A percentile compares a stretch with the other conserved stretches of the same genome.
Conservation (phyloP, 1,140 invertebrate species). For the Heliconius melpomene region DNA sequence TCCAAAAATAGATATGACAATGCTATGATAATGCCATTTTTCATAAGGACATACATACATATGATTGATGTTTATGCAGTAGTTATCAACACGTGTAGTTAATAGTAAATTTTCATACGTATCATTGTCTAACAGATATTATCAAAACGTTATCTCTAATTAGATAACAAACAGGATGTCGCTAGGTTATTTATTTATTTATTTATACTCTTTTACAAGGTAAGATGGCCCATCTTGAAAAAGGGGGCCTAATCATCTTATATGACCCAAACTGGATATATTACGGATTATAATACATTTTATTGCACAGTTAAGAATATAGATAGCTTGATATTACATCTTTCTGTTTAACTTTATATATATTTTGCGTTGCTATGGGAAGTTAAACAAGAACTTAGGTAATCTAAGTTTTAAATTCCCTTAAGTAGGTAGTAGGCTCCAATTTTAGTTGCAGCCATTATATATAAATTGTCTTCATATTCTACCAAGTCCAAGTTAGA, state of each 20-base stretch:
- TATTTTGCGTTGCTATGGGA: background rate
- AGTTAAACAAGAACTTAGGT: too few relatives aligned
- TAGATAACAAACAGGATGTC: background rate
- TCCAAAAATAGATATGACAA: background rate
- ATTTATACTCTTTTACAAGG: background rate
- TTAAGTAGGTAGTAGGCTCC: too few relatives aligned
- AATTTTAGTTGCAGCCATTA: too few relatives aligned
- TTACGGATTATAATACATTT: background rate
- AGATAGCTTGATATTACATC: background rate
- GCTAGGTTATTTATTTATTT: background rate
- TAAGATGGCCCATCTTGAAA: background rate
- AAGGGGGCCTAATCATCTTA: background rate
- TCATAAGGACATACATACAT: background rate
- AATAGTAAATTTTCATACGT: background rate
- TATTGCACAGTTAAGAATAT: background rate
- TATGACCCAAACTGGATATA: background rate
- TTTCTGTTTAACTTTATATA: background rate
- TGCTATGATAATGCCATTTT: background rate
- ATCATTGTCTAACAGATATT: background rate
- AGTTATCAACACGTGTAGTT: too few relatives aligned
- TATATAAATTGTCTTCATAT: too few relatives aligned
- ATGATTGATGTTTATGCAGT: too few relatives aligned
- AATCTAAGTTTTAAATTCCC: too few relatives aligned
- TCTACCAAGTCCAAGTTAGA: too few relatives aligned
- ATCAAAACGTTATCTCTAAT: background rate